A percentile compares a stretch with the other conserved stretches of the same genome.
Conservation (phyloP, 2,113 vertebrate genomes). For the Apus apus region DNA sequence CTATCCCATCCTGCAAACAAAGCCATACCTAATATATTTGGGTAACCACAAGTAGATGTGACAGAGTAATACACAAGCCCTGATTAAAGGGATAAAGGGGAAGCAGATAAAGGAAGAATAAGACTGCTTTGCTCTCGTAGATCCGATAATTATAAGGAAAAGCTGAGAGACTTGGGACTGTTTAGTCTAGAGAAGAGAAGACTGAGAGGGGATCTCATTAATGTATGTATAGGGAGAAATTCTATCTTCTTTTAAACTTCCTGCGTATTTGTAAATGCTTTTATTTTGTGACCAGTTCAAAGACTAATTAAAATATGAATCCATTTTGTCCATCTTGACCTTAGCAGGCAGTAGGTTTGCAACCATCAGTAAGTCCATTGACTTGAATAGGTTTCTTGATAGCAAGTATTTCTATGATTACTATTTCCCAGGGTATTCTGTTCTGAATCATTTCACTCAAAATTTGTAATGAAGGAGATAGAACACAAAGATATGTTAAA, state of each 20-base stretch:
- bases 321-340: neutral
- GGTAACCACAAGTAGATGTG: neutral
- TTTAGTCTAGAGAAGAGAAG: too few relatives aligned
- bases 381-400: neutral
- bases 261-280: neutral
- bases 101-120: neutral
- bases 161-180: too few relatives aligned
- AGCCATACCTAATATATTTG: neutral
- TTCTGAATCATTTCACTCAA: neutral
- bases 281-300: neutral
- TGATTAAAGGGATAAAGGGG: neutral
- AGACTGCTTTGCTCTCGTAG: neutral
- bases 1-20: neutral
- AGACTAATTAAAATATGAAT: neutral
- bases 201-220: too few relatives aligned
- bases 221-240: neutral
- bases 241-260: neutral
- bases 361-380: neutral
- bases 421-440: neutral
- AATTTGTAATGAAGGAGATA: neutral
- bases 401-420: neutral
- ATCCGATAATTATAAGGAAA: neutral
- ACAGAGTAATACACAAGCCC: neutral
- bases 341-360: neutral
- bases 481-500: neutral